phyloP scores from a whole-genome alignment of 92 coral and sea anemone species.

The Heliopora coerulea region DNA sequence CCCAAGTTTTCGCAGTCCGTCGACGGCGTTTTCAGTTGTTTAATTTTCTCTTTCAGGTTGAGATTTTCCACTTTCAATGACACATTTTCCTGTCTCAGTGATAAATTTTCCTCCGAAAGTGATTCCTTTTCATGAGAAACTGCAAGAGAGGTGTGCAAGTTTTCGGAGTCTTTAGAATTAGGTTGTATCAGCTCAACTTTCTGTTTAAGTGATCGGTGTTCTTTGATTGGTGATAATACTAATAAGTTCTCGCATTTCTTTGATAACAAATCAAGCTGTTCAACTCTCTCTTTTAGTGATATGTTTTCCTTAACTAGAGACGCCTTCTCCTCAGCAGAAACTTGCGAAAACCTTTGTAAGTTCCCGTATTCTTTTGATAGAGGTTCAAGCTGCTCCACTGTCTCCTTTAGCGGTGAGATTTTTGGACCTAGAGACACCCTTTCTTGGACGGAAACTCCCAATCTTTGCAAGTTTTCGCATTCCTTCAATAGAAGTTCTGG shows the following conservation, averaged over 20 bases:
- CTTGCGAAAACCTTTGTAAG: neutral
- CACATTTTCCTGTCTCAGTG: constrained; percentile 25
- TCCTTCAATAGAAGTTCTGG: constrained; percentile 64
- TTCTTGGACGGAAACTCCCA: neutral
- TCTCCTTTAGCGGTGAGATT: constrained; percentile 34
- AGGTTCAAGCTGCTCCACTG: constrained; percentile 62
- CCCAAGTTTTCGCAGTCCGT: constrained; percentile 57
- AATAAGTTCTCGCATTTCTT: neutral
- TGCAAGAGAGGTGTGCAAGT: too few relatives aligned
- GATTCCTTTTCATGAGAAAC: too few relatives aligned
- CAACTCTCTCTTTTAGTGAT: constrained; percentile 2
- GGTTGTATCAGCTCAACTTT: too few relatives aligned
- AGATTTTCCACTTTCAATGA: constrained; percentile 5
- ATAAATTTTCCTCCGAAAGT: neutral
- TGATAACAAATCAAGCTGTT: neutral
- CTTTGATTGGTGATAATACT: too few relatives aligned
- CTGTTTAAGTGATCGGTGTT: too few relatives aligned
- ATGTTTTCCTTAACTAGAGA: constrained; percentile 19
- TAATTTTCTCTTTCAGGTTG: constrained; percentile 47
- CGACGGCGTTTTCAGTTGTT: constrained; percentile 60
- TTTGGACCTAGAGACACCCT: neutral
- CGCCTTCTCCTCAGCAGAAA: constrained; percentile 17
- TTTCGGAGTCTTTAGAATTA: too few relatives aligned
- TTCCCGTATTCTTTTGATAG: constrained; percentile 64
- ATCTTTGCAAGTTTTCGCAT: constrained; percentile 44